These are phyloP conservation scores for Heteractis magnifica DNA, from an alignment of 92 coral and sea anemone species.

Conservation along the genomic window DNA sequence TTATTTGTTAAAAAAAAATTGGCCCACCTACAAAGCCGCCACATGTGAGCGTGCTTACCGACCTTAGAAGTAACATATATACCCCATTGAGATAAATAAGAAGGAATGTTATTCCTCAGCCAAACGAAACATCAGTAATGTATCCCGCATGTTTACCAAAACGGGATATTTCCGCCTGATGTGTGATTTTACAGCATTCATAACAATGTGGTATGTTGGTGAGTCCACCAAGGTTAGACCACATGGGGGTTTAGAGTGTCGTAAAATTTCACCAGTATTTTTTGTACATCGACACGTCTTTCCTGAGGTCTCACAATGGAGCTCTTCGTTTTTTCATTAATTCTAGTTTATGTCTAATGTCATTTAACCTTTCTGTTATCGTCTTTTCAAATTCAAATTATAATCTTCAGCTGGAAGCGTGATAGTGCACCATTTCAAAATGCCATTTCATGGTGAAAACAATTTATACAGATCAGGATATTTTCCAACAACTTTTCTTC, in stretches of 20 bases:
- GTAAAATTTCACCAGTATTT: not conserved
- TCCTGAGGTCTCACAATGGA: not conserved
- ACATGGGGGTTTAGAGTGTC: not conserved
- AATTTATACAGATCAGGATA: not conserved
- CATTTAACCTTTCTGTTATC: not conserved
- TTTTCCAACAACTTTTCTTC: not conserved
- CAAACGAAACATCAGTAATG: constrained; percentile 38
- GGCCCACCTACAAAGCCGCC: constrained; percentile 22
- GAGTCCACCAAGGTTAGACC: not conserved
- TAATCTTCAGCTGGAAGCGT: not conserved
- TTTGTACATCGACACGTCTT: not conserved
- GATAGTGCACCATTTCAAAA: not conserved
- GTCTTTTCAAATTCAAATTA: not conserved
- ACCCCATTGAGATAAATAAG: constrained; percentile 6
- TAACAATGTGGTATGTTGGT: not conserved
- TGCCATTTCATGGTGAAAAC: not conserved
- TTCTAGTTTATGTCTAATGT: not conserved
- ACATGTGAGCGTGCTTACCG: not conserved
- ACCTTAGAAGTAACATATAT: not conserved
- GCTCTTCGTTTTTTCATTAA: not conserved
- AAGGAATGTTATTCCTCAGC: constrained; percentile 29
- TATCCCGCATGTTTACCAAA: constrained; percentile 31
- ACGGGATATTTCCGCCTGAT: constrained; percentile 32
- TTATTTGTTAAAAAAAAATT: not conserved
- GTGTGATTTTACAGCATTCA: constrained; percentile 9